Evolutionary conservation across 2,797 vertebrate species (phyloP).

Genomic region (Rhabdophis nuchalis): DNA sequence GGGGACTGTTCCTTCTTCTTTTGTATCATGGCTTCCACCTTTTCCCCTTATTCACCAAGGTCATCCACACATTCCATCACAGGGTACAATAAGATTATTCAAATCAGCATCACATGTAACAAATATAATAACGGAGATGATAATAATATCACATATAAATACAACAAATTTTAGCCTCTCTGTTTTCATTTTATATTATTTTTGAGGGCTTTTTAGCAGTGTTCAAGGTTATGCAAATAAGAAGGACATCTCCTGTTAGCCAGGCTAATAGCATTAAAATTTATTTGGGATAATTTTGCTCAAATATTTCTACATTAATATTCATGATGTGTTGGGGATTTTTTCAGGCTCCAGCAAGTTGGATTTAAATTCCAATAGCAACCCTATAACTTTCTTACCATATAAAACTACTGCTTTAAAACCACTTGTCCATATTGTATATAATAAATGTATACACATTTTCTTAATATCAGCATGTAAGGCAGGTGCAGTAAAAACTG

Average conservation of each 20-base stretch:
- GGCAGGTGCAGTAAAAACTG: background rate
- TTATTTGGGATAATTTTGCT: background rate
- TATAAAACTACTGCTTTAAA: background rate
- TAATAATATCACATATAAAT: background rate
- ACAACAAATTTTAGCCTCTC: background rate
- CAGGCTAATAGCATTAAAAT: background rate
- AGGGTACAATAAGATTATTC: conserved; percentile 24
- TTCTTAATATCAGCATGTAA: background rate
- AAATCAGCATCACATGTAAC: background rate
- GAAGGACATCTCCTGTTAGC: background rate
- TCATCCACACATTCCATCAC: background rate
- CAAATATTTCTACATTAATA: background rate
- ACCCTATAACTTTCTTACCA: background rate
- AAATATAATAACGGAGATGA: background rate
- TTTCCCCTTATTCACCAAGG: background rate
- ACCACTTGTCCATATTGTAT: background rate
- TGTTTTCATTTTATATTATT: background rate
- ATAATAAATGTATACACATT: background rate
- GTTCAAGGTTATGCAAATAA: background rate
- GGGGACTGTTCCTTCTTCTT: background rate
- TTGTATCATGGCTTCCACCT: background rate
- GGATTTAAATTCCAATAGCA: background rate
- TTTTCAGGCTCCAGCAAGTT: background rate
- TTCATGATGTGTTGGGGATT: background rate
- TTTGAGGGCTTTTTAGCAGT: background rate